Base-by-base conservation (phyloP, 2,113 vertebrate genomes). In the Crotalus helleri region DNA sequence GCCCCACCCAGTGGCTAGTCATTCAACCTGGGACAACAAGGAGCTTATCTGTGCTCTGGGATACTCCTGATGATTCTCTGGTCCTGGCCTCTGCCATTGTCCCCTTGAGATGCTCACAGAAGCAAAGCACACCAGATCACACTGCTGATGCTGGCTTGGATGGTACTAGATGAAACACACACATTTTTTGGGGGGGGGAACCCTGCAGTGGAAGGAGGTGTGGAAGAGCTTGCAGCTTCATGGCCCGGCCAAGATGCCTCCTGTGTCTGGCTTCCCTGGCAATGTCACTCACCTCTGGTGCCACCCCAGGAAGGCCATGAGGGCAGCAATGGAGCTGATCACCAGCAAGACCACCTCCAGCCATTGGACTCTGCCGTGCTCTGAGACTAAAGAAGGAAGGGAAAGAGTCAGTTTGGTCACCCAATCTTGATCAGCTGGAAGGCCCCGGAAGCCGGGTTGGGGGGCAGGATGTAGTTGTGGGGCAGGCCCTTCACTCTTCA, bases 251-350 rank as follows among this genome's bases (percentile, higher is more conserved):
- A 49, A 4, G 3, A 44, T 1, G 6, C 6, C 88, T 19, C 90
- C 46, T 49, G 44, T 23, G 1, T 49, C 33, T 86, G 39, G 39
- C 85, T 51, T 51, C 85, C 11, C 21, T 1, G 0, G 24, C 23
- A 74, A 90, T 11, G 17, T 26, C 91, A 94, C 96, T 96, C 95
- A 97, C 97, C 97, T 96, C 85, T 7, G 46, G 11, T 95, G 96
- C 55, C 94, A 96, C 92, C 91, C 93, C 95, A 96, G 93, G 92
- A 96, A 93, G n/a, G 93, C 93, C 90, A 92, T 4, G 21, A 96
- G 0, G 86, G 92, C 96, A 59, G 49, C 0, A 1, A 95, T 87
- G 90, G 95, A 5, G 0, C 90, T 55, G 61, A 44, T 61, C 88
- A 59, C 92, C 15, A 96, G 87, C 5, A 95, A 58, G 29, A 96